Conservation (phyloP, 2,888 invertebrate genomes). For the Danaus chrysippus region DNA sequence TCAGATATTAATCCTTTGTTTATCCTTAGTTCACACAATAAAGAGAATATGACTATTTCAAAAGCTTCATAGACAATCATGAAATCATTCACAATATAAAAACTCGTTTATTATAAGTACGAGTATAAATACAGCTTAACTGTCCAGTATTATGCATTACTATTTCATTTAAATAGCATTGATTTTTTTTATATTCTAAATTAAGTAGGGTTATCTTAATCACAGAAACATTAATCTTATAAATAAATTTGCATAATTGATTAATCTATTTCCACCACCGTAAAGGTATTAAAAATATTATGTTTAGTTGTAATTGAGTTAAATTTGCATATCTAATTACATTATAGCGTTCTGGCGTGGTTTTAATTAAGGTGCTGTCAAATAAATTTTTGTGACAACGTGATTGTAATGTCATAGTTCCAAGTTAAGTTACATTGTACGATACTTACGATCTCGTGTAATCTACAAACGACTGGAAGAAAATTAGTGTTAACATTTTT, state of each 20-base stretch:
- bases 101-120: too few relatives aligned
- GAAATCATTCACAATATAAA: too few relatives aligned
- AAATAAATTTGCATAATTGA: constrained; percentile 9
- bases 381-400: constrained; percentile 34
- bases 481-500: too few relatives aligned
- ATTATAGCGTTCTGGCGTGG: constrained; percentile 32
- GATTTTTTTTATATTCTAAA: background rate
- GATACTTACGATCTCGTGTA: background rate
- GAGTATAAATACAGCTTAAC: too few relatives aligned
- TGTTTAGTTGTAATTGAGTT: constrained; percentile 27
- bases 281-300: constrained; percentile 25
- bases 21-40: background rate
- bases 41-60: background rate
- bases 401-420: constrained; percentile 27
- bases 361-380: constrained; percentile 34
- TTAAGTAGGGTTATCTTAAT: background rate
- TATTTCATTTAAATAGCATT: background rate
- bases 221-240: background rate
- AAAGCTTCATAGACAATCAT: too few relatives aligned
- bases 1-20: background rate
- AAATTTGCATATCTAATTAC: constrained; percentile 35
- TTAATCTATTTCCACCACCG: constrained; percentile 16
- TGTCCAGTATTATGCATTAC: background rate
- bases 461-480: background rate
- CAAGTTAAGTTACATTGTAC: constrained; percentile 19